Evolutionary conservation across 1,140 invertebrate genomes (phyloP).

Genomic region (Scaptomyza hsui): DNA sequence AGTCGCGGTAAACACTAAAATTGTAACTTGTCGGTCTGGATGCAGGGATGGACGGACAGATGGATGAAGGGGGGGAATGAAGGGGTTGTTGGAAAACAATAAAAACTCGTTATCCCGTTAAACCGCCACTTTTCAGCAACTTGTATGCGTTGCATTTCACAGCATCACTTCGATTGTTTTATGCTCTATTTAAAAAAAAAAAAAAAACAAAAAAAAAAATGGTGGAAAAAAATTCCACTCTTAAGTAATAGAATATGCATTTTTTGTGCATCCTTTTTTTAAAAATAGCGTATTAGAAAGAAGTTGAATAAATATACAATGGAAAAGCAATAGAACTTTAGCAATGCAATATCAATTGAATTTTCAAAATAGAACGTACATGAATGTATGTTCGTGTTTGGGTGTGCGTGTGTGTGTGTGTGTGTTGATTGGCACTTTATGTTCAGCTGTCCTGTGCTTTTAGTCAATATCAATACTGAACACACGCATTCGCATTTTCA

Average conservation of each 20-base stretch:
- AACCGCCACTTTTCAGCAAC: background rate
- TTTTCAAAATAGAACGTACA: background rate
- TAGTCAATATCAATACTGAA: too few species aligned
- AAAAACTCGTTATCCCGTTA: background rate
- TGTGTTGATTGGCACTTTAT: background rate
- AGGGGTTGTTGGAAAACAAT: background rate
- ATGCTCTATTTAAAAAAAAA: background rate
- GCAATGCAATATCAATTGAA: background rate
- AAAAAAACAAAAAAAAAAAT: too few species aligned
- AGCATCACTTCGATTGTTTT: constrained; percentile 2
- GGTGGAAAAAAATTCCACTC: too few species aligned
- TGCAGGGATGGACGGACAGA: too few species aligned
- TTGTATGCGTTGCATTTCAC: background rate
- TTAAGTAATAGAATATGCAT: background rate
- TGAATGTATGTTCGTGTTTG: too few species aligned
- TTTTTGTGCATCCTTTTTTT: background rate
- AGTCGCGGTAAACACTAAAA: constrained; percentile 1
- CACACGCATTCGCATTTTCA: too few species aligned
- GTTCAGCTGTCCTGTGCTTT: too few species aligned
- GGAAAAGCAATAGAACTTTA: background rate
- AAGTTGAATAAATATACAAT: background rate
- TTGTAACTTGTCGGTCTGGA: background rate
- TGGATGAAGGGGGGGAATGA: too few species aligned
- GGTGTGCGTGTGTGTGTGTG: background rate
- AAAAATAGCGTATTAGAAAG: background rate